Base-by-base conservation (phyloP, 2,888 invertebrate species). In the Archips crataeganus region DNA sequence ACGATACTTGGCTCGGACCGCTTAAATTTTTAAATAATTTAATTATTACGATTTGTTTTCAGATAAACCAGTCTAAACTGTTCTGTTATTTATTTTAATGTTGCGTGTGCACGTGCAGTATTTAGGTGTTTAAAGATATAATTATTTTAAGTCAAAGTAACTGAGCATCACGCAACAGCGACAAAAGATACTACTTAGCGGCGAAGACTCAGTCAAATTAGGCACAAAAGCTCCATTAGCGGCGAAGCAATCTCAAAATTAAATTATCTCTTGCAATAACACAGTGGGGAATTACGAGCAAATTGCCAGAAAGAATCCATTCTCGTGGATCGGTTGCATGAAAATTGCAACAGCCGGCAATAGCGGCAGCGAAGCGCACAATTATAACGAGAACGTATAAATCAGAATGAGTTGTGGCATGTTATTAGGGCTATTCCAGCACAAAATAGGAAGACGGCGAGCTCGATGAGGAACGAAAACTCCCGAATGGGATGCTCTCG, bases 391-490 rank as follows among this genome's bases (percentile, higher is more conserved):
- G 94, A 89, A 85, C 87, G 90, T 87, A 94, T 94, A 94, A 94
- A 95, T 95, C 94, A 94, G 92, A 90, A 92, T 93, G 94, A 94
- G 90, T 92, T 93, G 94, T 92, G 94, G 94, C 93, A 89, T 90
- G 92, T 92, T 94, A 94, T 94, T 94, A 94, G 92, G 90, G 90
- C 89, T 89, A 89, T 90, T 90, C 87, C 87, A 87, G 85, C 84
- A 89, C 87, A 85, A 89, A 91, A 90, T 89, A 88, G 87, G 87
- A 90, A 90, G 91, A 90, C 84, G 89, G 82, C 84, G 84, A 82
- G 85, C 88, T 84, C 87, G 88, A 90, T 88, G 87, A 85, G 85
- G 87, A 86, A 84, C 85, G 87, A 87, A 87, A 88, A 86, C 86
- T 84, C 80, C 80, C 79, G 85, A 85, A 83, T 77, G 80, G 79